Base-by-base conservation (phyloP, 1,140 invertebrate species). In the Leptinotarsa texana region DNA sequence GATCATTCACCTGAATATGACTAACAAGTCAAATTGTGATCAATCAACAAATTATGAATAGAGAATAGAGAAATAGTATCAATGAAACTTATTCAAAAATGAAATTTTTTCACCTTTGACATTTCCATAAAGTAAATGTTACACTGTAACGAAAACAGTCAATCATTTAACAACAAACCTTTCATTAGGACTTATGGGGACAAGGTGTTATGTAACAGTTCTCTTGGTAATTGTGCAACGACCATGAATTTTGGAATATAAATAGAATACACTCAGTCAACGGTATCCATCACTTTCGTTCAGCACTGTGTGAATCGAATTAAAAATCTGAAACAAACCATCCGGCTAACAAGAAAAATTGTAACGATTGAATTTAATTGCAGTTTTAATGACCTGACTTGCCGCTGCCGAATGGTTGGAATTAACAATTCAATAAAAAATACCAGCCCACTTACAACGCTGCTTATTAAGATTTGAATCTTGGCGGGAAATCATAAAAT, bases 381-480 rank as follows among this genome's bases (percentile, higher is more conserved):
- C 51, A 57, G n/a, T 57, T 57, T 57, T 15, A 57, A 57, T 57
- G 6, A 17, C 1, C 17, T 15, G 6, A 57, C 17, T 17, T 57
- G n/a, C n/a, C 51, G 51, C 51, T 57, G 51, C 4, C 51, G 15
- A 57, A n/a, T 57, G 51, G 17, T 57, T 57, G 17, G 51, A 57
- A 57, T 57, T 57, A 57, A 57, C 51, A 57, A 57, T 57, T 57
- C 13, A 57, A 57, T 57, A n/a, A 57, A 57, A 57, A 57, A 15
- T 18, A 57, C 8, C 51, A 57, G 51, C 4, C 51, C 17, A 57
- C 5, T 57, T 57, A 57, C 51, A 15, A n/a, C 13, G 11, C 3
- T n/a, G 51, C 51, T 17, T 57, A 57, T 57, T n/a, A 57, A 57
- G 51, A 57, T 57, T n/a, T 57, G 51, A 57, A 57, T 57, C 51